Evolutionary conservation across 2,888 invertebrate species (phyloP).

Genomic region (Dimorphilus gyrociliatus): DNA sequence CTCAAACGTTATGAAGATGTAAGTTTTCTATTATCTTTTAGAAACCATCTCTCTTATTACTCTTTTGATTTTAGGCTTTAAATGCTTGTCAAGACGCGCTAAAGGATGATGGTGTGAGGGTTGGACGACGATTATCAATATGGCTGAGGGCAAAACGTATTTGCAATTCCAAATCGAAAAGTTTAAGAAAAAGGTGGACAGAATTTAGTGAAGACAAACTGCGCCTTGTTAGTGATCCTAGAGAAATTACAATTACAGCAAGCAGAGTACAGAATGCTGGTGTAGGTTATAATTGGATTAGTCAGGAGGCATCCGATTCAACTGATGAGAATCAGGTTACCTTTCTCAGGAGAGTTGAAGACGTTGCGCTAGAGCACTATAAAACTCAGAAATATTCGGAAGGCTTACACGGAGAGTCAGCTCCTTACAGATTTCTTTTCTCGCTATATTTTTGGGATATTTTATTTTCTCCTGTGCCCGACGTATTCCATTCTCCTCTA

Average conservation of each 20-base stretch:
- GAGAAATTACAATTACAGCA: too few species aligned
- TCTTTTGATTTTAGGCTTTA: conserved; percentile 2
- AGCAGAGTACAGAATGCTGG: too few species aligned
- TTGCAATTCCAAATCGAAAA: conserved; percentile 18
- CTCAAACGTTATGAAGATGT: conserved; percentile 37
- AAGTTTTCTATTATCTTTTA: conserved; percentile 3
- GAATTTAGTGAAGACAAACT: conserved; percentile 14
- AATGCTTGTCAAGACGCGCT: conserved; percentile 20
- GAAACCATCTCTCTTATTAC: conserved; percentile 1
- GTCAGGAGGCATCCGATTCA: background rate
- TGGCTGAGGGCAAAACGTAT: conserved; percentile 35
- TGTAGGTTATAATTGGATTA: conserved; percentile 19
- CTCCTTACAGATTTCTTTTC: conserved; percentile 48
- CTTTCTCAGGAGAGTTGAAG: conserved; percentile 44
- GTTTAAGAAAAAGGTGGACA: conserved; percentile 16
- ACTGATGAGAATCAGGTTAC: conserved; percentile 23
- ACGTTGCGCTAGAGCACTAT: conserved; percentile 44
- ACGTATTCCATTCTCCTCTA: conserved; percentile 50
- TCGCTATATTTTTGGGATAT: conserved; percentile 62
- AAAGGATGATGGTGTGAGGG: conserved; percentile 28
- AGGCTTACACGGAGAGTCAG: conserved; percentile 55
- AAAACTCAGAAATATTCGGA: conserved; percentile 39
- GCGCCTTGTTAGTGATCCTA: conserved; percentile 5
- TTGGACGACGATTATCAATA: conserved; percentile 37
- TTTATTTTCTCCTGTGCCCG: conserved; percentile 47